Evolutionary conservation across 2,113 vertebrate genomes (phyloP), one percentile per base, ranked within the genome.

Genomic region (Amphilophus citrinellus): DNA sequence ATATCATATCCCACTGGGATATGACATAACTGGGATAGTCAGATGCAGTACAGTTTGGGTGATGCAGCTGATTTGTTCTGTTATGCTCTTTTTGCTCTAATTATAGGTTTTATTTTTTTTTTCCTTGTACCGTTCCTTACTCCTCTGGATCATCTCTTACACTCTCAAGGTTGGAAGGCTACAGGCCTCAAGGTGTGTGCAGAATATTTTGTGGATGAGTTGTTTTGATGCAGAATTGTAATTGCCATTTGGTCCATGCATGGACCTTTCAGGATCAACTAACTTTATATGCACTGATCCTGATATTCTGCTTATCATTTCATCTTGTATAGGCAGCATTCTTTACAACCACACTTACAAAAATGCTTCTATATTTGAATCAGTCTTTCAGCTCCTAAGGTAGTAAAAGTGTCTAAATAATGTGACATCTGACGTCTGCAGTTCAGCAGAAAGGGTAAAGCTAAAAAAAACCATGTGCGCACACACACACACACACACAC

Each of bases 21-120:
- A 22, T 22, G 22, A 22, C 22, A 22, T 22, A 22, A 22, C 22
- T 22, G 22, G 22, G 22, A 22, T 22, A 37, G 8, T 50, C 20
- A 56, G 44, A 77, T n/a, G 8, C 22, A 24, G 30, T 42, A 20
- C 62, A 53, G 65, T 13, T 10, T 22, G 10, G 50, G 22, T 80
- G 59, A 78, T 35, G 50, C 50, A 56, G 30, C 62, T 61, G 13
- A 76, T 63, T 58, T 71, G 47, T 93, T 92, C 91, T 93, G 88
- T 57, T 63, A 87, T 81, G 79, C 83, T 82, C 77, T 68, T 80
- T 79, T 76, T 56, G 66, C 78, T 79, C 73, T 13, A 60, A 83
- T 76, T 80, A 89, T 92, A 83, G 84, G 79, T 53, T 22, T 22
- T 22, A 22, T 22, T 22, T 22, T 91, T 90, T 42, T 53, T 88